These are phyloP conservation scores for Calliopsis andreniformis DNA, from an alignment of 1,140 invertebrate genomes.

Conservation along the genomic window DNA sequence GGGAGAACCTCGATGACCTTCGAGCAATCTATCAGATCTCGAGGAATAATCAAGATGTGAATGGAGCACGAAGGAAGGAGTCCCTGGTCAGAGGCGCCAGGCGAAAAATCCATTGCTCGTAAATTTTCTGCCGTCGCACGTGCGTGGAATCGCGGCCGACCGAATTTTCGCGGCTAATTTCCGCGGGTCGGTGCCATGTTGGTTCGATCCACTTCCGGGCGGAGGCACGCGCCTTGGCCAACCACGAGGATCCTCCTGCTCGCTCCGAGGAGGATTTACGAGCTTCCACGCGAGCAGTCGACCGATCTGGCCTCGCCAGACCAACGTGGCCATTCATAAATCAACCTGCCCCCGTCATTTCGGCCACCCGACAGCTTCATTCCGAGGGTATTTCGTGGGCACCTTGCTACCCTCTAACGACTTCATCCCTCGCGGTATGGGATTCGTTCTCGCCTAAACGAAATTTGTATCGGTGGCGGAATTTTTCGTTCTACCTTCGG, in stretches of 20 bases:
- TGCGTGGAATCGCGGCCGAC: slow-evolving; percentile 31
- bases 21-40: too few species aligned
- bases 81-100: neutral
- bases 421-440: neutral
- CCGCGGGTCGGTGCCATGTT: neutral
- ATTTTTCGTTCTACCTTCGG: too few species aligned
- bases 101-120: neutral
- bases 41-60: neutral
- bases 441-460: too few species aligned
- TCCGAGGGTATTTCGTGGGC: neutral
- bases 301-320: neutral
- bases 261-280: slow-evolving; percentile 30
- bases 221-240: neutral
- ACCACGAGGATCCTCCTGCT: neutral
- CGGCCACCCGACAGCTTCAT: slow-evolving; percentile 38
- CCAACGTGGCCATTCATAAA: slow-evolving; percentile 27
- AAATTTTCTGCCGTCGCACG: slow-evolving; percentile 21
- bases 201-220: neutral
- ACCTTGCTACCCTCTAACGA: neutral
- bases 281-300: neutral
- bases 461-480: too few species aligned
- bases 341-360: slow-evolving; percentile 51
- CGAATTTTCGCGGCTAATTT: slow-evolving; percentile 34
- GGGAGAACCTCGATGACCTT: neutral
- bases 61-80: neutral